Evolutionary conservation across 1,140 invertebrate species (phyloP).

Genomic region (Nebria ingens): DNA sequence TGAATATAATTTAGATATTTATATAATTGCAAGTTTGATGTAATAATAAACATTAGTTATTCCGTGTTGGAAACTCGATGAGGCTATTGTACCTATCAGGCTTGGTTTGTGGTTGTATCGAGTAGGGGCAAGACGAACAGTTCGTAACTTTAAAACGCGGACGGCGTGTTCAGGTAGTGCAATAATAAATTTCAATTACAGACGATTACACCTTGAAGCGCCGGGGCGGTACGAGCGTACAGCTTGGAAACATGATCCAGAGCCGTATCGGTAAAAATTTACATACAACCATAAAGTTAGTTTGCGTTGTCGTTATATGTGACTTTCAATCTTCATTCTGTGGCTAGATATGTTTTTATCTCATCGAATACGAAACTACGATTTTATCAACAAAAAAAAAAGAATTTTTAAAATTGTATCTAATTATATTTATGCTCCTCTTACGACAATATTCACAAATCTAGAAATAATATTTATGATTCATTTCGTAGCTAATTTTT

Average conservation of each 20-base stretch:
- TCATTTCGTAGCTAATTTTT: no score
- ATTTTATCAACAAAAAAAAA: no score
- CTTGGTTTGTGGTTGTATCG: not conserved
- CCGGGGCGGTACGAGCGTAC: not conserved
- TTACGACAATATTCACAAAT: no score
- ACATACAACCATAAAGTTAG: not conserved
- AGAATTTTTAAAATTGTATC: no score
- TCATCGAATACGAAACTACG: no score
- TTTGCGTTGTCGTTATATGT: no score
- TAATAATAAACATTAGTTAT: not conserved
- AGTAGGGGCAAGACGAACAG: not conserved
- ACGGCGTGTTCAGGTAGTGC: conserved; percentile 1
- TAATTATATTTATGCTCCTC: no score
- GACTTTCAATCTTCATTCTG: no score
- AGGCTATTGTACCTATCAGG: not conserved
- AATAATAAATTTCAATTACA: conserved; percentile 10
- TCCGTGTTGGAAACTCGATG: not conserved
- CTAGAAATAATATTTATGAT: no score
- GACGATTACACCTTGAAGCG: conserved; percentile 5
- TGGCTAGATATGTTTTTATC: no score
- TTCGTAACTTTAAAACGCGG: not conserved
- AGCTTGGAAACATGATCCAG: not conserved
- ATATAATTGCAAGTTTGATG: no score
- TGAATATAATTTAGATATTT: no score
- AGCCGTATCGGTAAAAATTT: not conserved